Conservation (phyloP, 2,797 vertebrate species). For the Euthynnus affinis region DNA sequence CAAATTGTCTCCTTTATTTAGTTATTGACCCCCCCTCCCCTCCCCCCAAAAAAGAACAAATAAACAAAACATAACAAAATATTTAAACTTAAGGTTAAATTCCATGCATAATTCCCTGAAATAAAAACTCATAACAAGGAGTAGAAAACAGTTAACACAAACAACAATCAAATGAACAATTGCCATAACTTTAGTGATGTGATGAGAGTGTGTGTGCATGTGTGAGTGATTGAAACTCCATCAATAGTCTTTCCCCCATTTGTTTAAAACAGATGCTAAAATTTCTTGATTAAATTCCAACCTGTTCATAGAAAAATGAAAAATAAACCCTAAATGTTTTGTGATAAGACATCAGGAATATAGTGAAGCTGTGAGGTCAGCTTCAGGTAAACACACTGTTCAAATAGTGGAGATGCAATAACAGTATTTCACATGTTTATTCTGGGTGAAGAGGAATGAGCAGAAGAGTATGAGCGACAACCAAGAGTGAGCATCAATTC, state of each 20-base stretch:
- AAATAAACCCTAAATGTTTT: background rate
- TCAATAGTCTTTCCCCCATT: background rate
- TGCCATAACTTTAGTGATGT: constrained; percentile 59
- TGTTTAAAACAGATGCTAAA: constrained; percentile 5
- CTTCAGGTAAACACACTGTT: background rate
- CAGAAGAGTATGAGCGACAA: background rate
- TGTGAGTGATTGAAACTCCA: constrained; percentile 45
- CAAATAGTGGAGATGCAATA: constrained; percentile 19
- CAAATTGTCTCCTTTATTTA: constrained; percentile 80
- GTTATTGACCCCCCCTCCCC: constrained; percentile 54
- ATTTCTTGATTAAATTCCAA: background rate
- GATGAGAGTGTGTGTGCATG: constrained; percentile 33
- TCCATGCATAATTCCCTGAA: constrained; percentile 81
- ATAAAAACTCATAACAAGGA: constrained; percentile 73
- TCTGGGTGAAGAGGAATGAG: background rate
- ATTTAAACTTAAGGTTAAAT: constrained; percentile 68
- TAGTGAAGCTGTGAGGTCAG: constrained; percentile 1
- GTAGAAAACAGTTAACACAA: constrained; percentile 72
- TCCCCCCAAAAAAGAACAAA: constrained; percentile 24
- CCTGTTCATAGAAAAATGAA: background rate
- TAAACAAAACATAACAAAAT: constrained; percentile 69
- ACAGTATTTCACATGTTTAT: constrained; percentile 28
- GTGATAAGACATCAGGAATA: constrained; percentile 26
- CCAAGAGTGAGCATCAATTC: background rate
- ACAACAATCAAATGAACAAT: constrained; percentile 59